phyloP scores from a whole-genome alignment of 53 echinoderm and acorn worm genomes.

The Paracentrotus lividus region DNA sequence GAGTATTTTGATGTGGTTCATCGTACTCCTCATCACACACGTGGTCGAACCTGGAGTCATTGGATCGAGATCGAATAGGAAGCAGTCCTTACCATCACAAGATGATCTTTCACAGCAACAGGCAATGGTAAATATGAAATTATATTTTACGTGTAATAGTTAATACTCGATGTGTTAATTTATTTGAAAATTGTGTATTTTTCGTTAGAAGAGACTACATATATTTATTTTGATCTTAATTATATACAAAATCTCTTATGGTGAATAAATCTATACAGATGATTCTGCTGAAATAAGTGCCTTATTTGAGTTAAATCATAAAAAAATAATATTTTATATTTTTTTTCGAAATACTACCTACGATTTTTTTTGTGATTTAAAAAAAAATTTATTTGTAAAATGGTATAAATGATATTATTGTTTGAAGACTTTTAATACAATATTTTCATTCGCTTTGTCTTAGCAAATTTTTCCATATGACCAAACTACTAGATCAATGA shows the following conservation, averaged over 20 bases:
- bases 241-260: too few relatives aligned
- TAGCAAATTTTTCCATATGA: too few relatives aligned
- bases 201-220: too few relatives aligned
- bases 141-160: not conserved
- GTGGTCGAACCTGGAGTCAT: constrained; percentile 52
- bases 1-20: constrained; percentile 14
- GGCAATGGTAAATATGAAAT: constrained; percentile 33
- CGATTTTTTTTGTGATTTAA: not conserved
- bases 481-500: too few relatives aligned
- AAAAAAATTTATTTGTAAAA: too few relatives aligned
- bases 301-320: not conserved
- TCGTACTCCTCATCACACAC: constrained; percentile 18
- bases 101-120: constrained; percentile 45
- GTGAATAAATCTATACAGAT: too few relatives aligned
- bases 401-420: too few relatives aligned
- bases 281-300: not conserved
- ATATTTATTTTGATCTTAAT: too few relatives aligned
- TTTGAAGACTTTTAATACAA: too few relatives aligned
- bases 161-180: too few relatives aligned
- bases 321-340: not conserved
- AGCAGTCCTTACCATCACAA: constrained; percentile 27
- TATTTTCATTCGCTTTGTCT: too few relatives aligned
- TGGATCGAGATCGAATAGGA: constrained; percentile 24
- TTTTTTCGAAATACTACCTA: not conserved
- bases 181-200: too few relatives aligned